Evolutionary conservation across 2,797 vertebrate species (phyloP), one percentile per base, ranked within the genome.

Genomic region (Parauchenoglanis punctatus): DNA sequence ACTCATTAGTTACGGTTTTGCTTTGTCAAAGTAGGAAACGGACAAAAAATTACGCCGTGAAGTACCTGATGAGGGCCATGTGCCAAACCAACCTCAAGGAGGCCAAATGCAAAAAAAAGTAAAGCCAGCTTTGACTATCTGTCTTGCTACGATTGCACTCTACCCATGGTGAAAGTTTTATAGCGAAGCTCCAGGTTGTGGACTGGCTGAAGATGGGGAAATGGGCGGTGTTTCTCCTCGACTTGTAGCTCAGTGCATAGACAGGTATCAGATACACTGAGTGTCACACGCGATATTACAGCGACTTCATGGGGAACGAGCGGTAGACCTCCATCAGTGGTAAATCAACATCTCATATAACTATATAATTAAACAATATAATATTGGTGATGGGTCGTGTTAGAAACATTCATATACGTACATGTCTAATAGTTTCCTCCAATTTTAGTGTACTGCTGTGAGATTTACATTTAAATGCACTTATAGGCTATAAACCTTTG

Each of bases 1-100:
- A 88, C 85, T 88, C 85, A 88, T 85, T 83, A 86, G 77, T 83
- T 70, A 77, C 4, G 20, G 80, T 83, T 63, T 83, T 70, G 85
- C 73, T 89, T 80, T 81, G 65, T 87, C 81, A 88, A 88, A 88
- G n/a, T 65, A 78, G 23, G 35, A 88, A 88, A 88, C 84, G 44
- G 77, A 44, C 70, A 83, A 77, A 82, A 78, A 72, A 46, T 52
- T 83, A 81, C 65, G 2, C 61, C 7, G 87, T 86, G 44, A 88
- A 83, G 84, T 83, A 83, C 84, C 87, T 61, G 20, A 70, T 86
- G 61, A 61, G 0, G 4, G 40, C n/a, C 49, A 13, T 58, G 12
- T 70, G 68, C 23, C 67, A 81, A 61, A 82, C 72, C 3, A 73
- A 44, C 20, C 31, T 73, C 31, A 73, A 84, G 7, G 12, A 84